Base-by-base conservation (phyloP, 1,140 invertebrate genomes). In the Papilio polytes region DNA sequence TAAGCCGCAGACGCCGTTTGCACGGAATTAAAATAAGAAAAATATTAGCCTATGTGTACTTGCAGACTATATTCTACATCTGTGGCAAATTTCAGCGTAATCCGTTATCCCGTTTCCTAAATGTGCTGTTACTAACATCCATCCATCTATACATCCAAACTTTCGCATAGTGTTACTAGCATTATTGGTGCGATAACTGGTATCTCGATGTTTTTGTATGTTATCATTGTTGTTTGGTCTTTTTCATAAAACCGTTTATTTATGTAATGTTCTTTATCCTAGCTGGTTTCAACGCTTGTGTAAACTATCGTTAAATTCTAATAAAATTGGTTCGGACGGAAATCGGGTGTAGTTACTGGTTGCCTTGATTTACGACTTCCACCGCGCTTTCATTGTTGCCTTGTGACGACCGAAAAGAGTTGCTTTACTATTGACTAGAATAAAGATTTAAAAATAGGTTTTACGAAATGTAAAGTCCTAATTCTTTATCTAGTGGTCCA, bases 311-410 rank as follows among this genome's bases (percentile, higher is more conserved):
- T 76, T 53, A 76, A 76, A 22, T 48, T 26, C 10, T 26, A 51
- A 76, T 51, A 46, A 76, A 76, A 26, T 51, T 53, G 3, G 44
- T 44, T 51, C 20, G 41, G 20, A 76, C 74, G 74, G 74, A 76
- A 51, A 51, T 76, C 46, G 74, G 20, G 44, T 48, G 74, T 26
- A 22, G 44, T 76, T 74, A 74, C 73, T 22, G 41, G 41, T 76
- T 51, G 41, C 46, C 44, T 51, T 76, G 74, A 76, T 76, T 76
- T 76, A 76, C 20, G 3, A 76, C 74, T 76, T 76, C 74, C 74
- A 46, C 70, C 31, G 22, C 41, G 3, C 18, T 74, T 46, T 44
- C 36, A 46, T 46, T 74, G 72, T 74, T 74, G 63, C 72, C 12
- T 20, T 12, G 36, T 46, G n/a, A 44, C 41, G 26, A 15, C 26